Base-by-base conservation (phyloP, 2,888 invertebrate genomes). In the Trachelus tabidus region DNA sequence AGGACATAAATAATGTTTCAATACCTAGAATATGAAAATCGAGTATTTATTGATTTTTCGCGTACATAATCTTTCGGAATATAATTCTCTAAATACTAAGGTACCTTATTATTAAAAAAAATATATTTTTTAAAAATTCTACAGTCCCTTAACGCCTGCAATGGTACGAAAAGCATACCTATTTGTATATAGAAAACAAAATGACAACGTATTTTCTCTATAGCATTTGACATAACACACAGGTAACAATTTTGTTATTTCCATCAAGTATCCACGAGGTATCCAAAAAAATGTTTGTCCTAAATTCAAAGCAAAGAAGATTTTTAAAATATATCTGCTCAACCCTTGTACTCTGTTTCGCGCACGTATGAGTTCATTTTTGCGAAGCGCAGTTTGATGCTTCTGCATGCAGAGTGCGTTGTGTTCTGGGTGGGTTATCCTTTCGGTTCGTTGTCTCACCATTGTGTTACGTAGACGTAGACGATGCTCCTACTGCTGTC, bases 401-500 rank as follows among this genome's bases (percentile, higher is more conserved):
- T 85, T 85, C 79, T 80, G 84, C 84, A 88, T 87, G 85, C 88
- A 85, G 86, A 78, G 82, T 84, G 85, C 87, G 87, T 85, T 86
- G 85, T 83, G 82, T 88, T 88, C 87, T 87, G 89, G 88, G 83
- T 88, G 87, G 88, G 87, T 88, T 88, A 88, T 88, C 88, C 86
- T 89, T 89, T 89, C 88, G 87, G 88, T 89, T 89, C 89, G 89
- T 89, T 88, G 89, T 89, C 89, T 88, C 87, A 85, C 87, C 88
- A 89, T 89, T 89, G 89, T 89, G 88, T 86, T 87, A 87, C 82
- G 83, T 85, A 85, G 85, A 85, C 85, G 84, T 83, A 84, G 84
- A 84, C 83, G 85, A 85, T 85, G 84, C 84, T 83, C 81, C 82
- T 79, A 81, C 79, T 78, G 81, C 78, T 80, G 82, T 81, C 83